phyloP scores from a whole-genome alignment of 2,888 invertebrate species.

The Drosophila meridiana region DNA sequence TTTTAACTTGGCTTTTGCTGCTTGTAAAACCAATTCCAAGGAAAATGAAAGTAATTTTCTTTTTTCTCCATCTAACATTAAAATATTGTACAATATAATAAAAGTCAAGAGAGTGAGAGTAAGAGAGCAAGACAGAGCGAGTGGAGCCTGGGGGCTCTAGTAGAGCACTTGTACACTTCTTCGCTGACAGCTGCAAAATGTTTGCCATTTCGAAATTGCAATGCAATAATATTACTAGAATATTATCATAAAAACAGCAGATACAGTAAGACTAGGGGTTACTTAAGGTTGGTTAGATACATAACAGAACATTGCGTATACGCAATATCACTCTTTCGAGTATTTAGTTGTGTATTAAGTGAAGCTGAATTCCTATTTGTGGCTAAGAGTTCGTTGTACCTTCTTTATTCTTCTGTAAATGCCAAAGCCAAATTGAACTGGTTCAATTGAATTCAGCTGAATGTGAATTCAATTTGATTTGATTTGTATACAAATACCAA shows the following conservation, averaged over 20 bases:
- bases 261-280: no score
- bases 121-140: slow-evolving; percentile 13
- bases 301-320: slow-evolving; percentile 44
- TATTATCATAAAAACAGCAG: slow-evolving; percentile 64
- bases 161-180: not conserved
- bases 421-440: slow-evolving; percentile 2
- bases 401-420: not conserved
- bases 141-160: not conserved
- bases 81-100: slow-evolving; percentile 61
- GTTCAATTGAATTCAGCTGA: slow-evolving; percentile 1
- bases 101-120: slow-evolving; percentile 45
- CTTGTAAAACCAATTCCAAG: slow-evolving; percentile 79
- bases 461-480: slow-evolving; percentile 6
- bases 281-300: slow-evolving; percentile 3
- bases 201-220: slow-evolving; percentile 70
- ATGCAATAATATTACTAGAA: slow-evolving; percentile 71
- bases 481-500: not conserved
- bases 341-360: not conserved
- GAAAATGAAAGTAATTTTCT: slow-evolving; percentile 79
- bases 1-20: slow-evolving; percentile 58
- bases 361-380: not conserved
- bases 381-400: not conserved
- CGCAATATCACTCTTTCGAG: slow-evolving; percentile 20
- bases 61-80: slow-evolving; percentile 68
- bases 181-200: slow-evolving; percentile 63